Evolutionary conservation across 2,797 vertebrate genomes (phyloP).

Genomic region (Ptychobarbus kaznakovi): DNA sequence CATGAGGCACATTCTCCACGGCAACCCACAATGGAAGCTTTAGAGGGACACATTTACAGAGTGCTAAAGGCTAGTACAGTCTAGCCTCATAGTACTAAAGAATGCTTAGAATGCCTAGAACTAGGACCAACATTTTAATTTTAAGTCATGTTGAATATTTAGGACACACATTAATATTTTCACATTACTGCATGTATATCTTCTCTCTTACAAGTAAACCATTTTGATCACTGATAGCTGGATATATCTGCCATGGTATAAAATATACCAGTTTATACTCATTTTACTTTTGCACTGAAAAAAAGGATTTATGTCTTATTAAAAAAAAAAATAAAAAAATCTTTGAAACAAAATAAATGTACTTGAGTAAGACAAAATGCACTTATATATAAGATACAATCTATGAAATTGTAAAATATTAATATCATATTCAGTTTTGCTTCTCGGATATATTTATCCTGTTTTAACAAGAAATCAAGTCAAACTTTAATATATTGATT

Average conservation of each 20-base stretch:
- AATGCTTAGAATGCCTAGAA: not conserved
- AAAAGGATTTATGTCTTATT: not conserved
- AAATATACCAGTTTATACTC: not conserved
- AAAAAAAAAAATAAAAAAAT: too few relatives aligned
- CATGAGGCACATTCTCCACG: conserved; percentile 40
- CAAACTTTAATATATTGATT: too few relatives aligned
- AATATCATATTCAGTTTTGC: not conserved
- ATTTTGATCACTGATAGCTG: not conserved
- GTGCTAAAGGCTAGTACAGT: conserved; percentile 2
- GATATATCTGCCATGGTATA: not conserved
- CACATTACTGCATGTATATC: not conserved
- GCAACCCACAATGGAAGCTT: conserved; percentile 50
- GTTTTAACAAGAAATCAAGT: not conserved
- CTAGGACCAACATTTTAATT: not conserved
- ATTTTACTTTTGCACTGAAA: not conserved
- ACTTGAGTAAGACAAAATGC: not conserved
- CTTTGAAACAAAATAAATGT: too few relatives aligned
- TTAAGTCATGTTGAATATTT: not conserved
- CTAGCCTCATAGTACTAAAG: not conserved
- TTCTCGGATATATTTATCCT: not conserved
- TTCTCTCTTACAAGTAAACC: not conserved
- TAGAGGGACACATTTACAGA: conserved; percentile 39
- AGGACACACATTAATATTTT: not conserved
- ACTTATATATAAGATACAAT: not conserved
- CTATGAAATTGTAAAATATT: not conserved